A percentile compares a stretch with the other conserved stretches of the same genome.
These are phyloP conservation scores for Sebastes jordani DNA, from an alignment of 2,797 vertebrate species.

Conservation along the genomic window DNA sequence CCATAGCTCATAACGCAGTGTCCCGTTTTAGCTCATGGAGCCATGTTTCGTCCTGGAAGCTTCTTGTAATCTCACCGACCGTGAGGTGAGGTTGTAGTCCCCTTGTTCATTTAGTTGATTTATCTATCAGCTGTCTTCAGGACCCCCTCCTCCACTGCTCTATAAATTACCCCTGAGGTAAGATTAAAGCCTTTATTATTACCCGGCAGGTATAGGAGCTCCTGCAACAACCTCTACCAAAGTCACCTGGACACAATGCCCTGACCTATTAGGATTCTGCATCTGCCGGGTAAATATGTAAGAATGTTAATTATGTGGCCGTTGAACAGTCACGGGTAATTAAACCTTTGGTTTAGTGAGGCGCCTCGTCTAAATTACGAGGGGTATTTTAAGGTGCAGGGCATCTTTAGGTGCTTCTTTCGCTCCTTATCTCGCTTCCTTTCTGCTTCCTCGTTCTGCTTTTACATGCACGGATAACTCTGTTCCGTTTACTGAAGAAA, in stretches of 20 bases:
- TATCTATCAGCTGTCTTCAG: slow-evolving; percentile 33
- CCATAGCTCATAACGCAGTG: neutral
- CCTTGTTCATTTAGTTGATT: slow-evolving; percentile 34
- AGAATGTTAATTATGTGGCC: slow-evolving; percentile 68
- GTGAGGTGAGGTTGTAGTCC: neutral
- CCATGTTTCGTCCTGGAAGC: neutral
- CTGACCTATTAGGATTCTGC: slow-evolving; percentile 51
- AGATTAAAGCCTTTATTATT: slow-evolving; percentile 60
- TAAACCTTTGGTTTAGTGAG: slow-evolving; percentile 60
- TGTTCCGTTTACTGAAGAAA: neutral
- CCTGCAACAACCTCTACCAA: slow-evolving; percentile 49
- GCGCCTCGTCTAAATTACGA: slow-evolving; percentile 48
- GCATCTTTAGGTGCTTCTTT: neutral
- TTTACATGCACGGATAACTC: slow-evolving; percentile 4
- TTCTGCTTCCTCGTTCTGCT: neutral
- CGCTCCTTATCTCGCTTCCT: slow-evolving; percentile 1
- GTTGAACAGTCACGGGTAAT: slow-evolving; percentile 71
- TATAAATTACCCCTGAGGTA: slow-evolving; percentile 43
- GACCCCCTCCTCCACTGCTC: neutral
- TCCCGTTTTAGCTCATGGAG: neutral
- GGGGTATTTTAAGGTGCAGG: slow-evolving; percentile 35
- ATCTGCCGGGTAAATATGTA: slow-evolving; percentile 42
- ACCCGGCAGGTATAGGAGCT: slow-evolving; percentile 32
- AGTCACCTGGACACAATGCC: slow-evolving; percentile 57
- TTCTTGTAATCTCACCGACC: neutral